Base-by-base conservation (phyloP, 2,888 invertebrate species). In the Drosophila monieri region DNA sequence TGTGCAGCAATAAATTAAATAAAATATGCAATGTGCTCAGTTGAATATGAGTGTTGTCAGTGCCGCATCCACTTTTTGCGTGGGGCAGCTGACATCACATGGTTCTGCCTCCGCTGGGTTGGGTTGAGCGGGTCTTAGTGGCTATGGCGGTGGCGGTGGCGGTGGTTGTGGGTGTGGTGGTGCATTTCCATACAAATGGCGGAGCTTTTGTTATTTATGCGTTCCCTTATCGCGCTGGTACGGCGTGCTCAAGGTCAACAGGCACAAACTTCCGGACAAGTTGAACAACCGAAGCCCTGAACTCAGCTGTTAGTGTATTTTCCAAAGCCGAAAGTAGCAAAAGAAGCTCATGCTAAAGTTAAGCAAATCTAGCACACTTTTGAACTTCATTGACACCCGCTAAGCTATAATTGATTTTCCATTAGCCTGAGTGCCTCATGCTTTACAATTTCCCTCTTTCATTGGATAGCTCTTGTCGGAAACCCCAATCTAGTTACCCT, bases 111-210 rank as follows among this genome's bases (percentile, higher is more conserved):
- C 18, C 10, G 21, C 27, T 43, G 44, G 27, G 35, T 25, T 46
- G 44, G 21, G 59, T 18, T 32, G 23, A 21, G 35, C 9, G 68
- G 32, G 21, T 23, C 15, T 44, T 15, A 9, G 35, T 8, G 69
- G 32, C 9, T 52, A 32, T 14, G 37, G 73, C 52, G 30, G 73
- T 53, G 52, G 47, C 48, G 15, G 8, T 18, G 35, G 32, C 12
- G n/a, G 12, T 59, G 15, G 70, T 8, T 32, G 30, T 25, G 64
- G 65, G 61, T 71, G 65, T 25, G 55, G 6, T 15, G 27, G 47
- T 56, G 56, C 52, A 78, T 88, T 85, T 88, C 66, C 88, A 88
- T 87, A 57, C 75, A 66, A 71, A 83, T 80, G 65, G 56, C 53
- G 56, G 55, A 52, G 56, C 49, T 18, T n/a, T 47, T 58, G 67